Evolutionary conservation across 2,888 invertebrate genomes (phyloP).

Genomic region (Cerastis leucographa): DNA sequence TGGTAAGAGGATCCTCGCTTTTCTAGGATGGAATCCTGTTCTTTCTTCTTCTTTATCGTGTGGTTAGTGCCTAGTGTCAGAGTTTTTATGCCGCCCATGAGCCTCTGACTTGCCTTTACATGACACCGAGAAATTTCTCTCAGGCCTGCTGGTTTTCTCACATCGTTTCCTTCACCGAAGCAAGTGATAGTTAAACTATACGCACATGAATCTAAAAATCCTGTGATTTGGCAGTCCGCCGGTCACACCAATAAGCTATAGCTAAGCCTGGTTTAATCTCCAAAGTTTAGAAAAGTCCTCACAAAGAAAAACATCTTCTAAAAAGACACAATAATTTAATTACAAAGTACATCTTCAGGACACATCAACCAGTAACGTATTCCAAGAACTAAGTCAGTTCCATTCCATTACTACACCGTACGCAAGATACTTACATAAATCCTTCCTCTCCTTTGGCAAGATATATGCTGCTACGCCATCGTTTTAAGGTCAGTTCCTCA

Average conservation of each 20-base stretch:
- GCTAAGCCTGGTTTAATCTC: neutral
- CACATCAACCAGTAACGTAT: neutral
- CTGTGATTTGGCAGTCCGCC: no score
- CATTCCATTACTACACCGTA: constrained; percentile 4
- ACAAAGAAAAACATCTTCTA: neutral
- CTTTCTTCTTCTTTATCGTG: no score
- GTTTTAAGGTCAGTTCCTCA: constrained; percentile 37
- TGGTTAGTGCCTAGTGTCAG: no score
- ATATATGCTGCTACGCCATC: constrained; percentile 35
- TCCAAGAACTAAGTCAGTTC: neutral
- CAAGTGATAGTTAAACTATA: no score
- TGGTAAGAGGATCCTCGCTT: neutral
- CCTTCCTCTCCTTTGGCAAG: constrained; percentile 38
- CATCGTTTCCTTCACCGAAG: no score
- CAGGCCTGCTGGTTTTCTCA: no score
- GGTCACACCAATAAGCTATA: no score
- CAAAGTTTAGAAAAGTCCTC: neutral
- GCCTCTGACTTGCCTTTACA: no score
- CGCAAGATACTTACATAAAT: constrained; percentile 38
- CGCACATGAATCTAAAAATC: no score
- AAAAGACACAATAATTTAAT: neutral
- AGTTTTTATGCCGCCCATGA: no score
- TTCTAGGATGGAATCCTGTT: neutral
- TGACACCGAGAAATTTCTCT: no score
- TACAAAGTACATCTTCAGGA: neutral